Evolutionary conservation across 2,888 invertebrate genomes (phyloP).

Genomic region (Hirtodrosophila alboralis): DNA sequence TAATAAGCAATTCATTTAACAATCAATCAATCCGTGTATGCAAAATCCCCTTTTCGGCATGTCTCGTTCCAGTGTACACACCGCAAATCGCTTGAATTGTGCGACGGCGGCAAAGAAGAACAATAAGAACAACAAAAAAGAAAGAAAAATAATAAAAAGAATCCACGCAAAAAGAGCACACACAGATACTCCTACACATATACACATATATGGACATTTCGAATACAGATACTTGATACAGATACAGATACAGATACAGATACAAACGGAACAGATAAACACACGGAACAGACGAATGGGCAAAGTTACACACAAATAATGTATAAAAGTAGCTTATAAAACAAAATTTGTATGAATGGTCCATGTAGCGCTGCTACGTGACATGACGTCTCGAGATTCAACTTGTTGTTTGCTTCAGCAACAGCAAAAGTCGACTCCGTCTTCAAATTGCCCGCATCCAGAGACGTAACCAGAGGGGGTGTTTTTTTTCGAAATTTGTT

Average conservation of each 20-base stretch:
- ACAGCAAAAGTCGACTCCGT: conserved; percentile 29
- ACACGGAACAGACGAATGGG: conserved; percentile 41
- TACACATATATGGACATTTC: conserved; percentile 4
- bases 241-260: conserved; percentile 19
- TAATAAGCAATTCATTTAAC: no score
- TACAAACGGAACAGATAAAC: conserved; percentile 44
- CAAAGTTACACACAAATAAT: conserved; percentile 77
- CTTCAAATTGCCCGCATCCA: conserved; percentile 10
- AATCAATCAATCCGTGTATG: background rate
- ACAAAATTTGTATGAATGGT: conserved; percentile 79
- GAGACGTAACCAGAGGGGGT: no score
- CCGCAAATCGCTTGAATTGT: conserved; percentile 30
- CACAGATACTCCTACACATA: conserved; percentile 19
- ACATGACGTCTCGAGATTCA: conserved; percentile 71
- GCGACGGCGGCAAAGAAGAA: conserved; percentile 24
- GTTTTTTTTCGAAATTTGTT: no score
- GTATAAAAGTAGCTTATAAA: conserved; percentile 76
- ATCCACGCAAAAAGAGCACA: conserved; percentile 4
- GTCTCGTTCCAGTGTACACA: conserved; percentile 30
- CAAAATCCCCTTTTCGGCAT: background rate
- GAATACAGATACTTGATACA: conserved; percentile 7
- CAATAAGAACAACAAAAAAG: conserved; percentile 12
- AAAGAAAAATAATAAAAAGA: conserved; percentile 6
- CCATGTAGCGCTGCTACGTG: conserved; percentile 75
- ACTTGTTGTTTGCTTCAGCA: conserved; percentile 60